phyloP scores from a whole-genome alignment of 2,888 invertebrate genomes.

The Machimus atricapillus region DNA sequence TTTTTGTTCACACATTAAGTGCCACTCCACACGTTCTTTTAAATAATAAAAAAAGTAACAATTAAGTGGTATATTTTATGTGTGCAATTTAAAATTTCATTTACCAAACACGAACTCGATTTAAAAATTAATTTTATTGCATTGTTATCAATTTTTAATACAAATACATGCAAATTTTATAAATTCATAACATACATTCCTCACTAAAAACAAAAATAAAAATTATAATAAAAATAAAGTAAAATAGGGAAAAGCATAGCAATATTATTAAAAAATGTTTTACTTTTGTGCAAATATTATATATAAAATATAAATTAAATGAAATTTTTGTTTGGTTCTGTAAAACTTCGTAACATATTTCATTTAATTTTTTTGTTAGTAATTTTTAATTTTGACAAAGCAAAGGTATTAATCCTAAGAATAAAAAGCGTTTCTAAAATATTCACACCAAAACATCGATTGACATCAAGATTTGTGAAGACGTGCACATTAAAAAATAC shows the following conservation, averaged over 20 bases:
- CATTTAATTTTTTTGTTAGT: background rate
- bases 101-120: background rate
- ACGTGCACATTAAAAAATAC: conserved; percentile 45
- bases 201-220: background rate
- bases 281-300: background rate
- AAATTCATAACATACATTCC: background rate
- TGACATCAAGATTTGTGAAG: conserved; percentile 48
- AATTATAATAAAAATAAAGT: background rate
- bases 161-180: background rate
- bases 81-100: background rate
- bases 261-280: background rate
- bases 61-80: background rate
- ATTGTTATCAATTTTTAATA: background rate
- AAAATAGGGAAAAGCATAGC: background rate
- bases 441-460: conserved; percentile 49
- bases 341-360: background rate
- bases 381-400: background rate
- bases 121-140: background rate
- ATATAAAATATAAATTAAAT: background rate
- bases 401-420: conserved; percentile 6
- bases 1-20: too few relatives aligned
- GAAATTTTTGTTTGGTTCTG: background rate
- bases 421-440: conserved; percentile 39
- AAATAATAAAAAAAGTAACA: too few relatives aligned
- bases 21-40: too few relatives aligned